These are phyloP conservation scores for Sitodiplosis mosellana DNA, from an alignment of 1,140 invertebrate genomes.

Conservation along the genomic window DNA sequence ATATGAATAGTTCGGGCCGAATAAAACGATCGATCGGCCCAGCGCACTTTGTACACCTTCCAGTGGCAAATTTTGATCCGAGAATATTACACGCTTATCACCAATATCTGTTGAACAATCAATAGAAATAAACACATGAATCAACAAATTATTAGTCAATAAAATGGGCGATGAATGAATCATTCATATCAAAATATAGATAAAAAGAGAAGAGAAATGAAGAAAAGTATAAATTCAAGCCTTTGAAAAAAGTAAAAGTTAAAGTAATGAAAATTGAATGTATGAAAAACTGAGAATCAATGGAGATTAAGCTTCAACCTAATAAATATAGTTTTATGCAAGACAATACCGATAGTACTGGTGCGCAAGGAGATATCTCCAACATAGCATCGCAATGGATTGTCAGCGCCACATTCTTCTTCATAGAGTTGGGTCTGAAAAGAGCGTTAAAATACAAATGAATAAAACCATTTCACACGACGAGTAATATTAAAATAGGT, in stretches of 20 bases:
- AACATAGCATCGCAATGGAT: constrained; percentile 80
- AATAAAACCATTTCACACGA: no score
- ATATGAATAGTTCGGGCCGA: constrained; percentile 47
- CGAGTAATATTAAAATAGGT: no score
- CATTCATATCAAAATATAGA: constrained; percentile 7
- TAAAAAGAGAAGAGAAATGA: no score
- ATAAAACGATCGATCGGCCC: constrained; percentile 70
- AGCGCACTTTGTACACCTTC: constrained; percentile 56
- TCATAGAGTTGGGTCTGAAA: constrained; percentile 60
- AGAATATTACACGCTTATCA: constrained; percentile 51
- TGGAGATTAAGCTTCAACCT: no score
- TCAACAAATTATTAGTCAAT: neutral
- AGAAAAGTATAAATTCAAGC: no score
- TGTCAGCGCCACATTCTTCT: constrained; percentile 69
- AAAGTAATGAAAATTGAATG: no score
- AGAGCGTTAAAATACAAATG: no score
- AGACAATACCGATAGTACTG: constrained; percentile 46
- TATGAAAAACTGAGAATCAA: no score
- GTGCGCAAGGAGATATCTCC: constrained; percentile 75
- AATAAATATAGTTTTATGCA: no score
- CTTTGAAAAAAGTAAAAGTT: no score
- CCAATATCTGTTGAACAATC: constrained; percentile 39
- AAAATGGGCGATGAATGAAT: no score
- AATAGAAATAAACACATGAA: constrained; percentile 1
- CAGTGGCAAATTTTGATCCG: constrained; percentile 75